Percentiles rank a stretch among this genome's conserved stretches.
phyloP scores from a whole-genome alignment of 2,888 invertebrate species.

The Cheilosia pagana region DNA sequence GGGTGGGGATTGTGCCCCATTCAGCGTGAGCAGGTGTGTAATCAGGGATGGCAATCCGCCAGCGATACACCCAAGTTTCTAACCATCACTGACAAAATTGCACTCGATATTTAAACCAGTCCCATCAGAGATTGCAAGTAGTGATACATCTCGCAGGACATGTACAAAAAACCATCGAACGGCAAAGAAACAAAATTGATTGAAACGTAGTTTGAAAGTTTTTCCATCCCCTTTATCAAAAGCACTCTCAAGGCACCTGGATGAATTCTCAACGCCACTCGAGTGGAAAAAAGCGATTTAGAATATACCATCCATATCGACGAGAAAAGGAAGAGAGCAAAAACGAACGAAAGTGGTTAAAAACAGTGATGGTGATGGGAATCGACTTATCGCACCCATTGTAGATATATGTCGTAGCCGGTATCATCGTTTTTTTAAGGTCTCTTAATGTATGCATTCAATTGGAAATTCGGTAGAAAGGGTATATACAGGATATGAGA shows the following conservation, averaged over 20 bases:
- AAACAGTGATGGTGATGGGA: constrained; percentile 67
- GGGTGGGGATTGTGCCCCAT: no score
- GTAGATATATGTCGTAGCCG: constrained; percentile 32
- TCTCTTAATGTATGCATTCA: constrained; percentile 71
- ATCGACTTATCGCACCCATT: constrained; percentile 72
- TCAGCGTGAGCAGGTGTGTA: no score
- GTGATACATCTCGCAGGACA: neutral
- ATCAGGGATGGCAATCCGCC: no score
- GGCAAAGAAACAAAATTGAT: constrained; percentile 21
- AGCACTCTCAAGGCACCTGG: constrained; percentile 54
- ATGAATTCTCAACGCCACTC: constrained; percentile 64
- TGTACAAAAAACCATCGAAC: neutral
- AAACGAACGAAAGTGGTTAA: constrained; percentile 45
- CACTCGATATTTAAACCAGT: no score
- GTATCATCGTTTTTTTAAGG: constrained; percentile 63
- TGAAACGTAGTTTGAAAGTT: constrained; percentile 39
- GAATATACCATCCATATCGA: constrained; percentile 16
- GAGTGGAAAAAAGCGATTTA: constrained; percentile 63
- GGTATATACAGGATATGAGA: constrained; percentile 37
- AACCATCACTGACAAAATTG: no score
- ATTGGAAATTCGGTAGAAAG: constrained; percentile 62
- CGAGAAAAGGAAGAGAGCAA: constrained; percentile 3
- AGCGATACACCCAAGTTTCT: no score
- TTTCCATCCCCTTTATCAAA: constrained; percentile 1
- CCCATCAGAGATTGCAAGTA: no score